phyloP scores from a whole-genome alignment of 2,113 vertebrate genomes.

The Oryzias woworae region DNA sequence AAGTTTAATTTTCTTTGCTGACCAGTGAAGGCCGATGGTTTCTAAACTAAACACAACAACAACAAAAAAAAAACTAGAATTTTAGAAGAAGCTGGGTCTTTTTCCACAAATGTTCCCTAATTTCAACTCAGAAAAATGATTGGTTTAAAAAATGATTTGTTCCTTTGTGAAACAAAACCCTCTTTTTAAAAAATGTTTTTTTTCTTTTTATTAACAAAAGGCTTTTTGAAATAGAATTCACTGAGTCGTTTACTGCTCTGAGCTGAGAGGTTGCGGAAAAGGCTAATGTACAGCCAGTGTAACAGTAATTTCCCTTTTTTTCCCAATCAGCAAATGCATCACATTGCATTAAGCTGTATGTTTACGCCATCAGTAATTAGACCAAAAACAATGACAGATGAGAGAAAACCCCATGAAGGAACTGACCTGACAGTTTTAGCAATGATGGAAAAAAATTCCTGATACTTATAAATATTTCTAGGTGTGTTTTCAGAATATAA shows the following conservation, averaged over 20 bases:
- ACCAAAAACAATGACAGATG: background rate
- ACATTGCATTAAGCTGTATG: no score
- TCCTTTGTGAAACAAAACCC: slow-evolving; percentile 12
- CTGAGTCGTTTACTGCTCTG: slow-evolving; percentile 45
- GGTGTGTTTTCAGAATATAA: slow-evolving; percentile 29
- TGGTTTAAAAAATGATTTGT: slow-evolving; percentile 8
- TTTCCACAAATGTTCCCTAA: background rate
- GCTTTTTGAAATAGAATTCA: slow-evolving; percentile 27
- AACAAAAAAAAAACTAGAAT: slow-evolving; percentile 8
- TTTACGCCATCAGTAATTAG: no score
- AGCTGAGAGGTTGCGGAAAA: slow-evolving; percentile 34
- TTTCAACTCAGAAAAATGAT: slow-evolving; percentile 23
- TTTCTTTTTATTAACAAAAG: slow-evolving; percentile 8
- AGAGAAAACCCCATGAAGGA: slow-evolving; percentile 24
- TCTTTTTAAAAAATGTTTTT: background rate
- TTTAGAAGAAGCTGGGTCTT: slow-evolving; percentile 1
- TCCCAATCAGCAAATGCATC: background rate
- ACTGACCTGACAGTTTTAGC: slow-evolving; percentile 25
- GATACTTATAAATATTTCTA: slow-evolving; percentile 28
- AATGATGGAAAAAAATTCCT: slow-evolving; percentile 38
- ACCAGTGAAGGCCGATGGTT: slow-evolving; percentile 13
- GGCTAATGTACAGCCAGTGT: slow-evolving; percentile 17
- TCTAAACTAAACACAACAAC: background rate
- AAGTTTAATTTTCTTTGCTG: background rate
- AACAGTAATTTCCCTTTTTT: slow-evolving; percentile 18